Evolutionary conservation across 2,113 vertebrate genomes (phyloP).

Genomic region (Hystrix brachyura): DNA sequence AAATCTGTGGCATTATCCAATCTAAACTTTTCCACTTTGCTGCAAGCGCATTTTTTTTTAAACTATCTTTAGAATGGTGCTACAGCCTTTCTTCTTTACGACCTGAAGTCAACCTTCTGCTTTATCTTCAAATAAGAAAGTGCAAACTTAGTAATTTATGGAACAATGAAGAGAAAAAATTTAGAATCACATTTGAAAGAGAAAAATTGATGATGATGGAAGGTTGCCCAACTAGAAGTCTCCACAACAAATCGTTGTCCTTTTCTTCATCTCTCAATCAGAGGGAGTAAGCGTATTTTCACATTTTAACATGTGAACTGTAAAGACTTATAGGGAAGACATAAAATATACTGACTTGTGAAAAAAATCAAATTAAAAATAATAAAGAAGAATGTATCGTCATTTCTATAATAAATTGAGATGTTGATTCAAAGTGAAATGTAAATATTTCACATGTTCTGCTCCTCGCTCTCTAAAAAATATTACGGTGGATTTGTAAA

Average conservation of each 20-base stretch:
- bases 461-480: not conserved
- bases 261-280: not conserved
- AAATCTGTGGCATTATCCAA: not conserved
- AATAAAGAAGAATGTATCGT: not conserved
- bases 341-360: not conserved
- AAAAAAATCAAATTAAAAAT: not conserved
- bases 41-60: not conserved
- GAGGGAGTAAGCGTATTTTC: not conserved
- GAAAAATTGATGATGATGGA: not conserved
- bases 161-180: not conserved
- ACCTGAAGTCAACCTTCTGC: not conserved
- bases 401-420: not conserved
- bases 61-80: not conserved
- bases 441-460: not conserved
- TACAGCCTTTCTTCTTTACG: not conserved
- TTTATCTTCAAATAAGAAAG: slow-evolving; percentile 15
- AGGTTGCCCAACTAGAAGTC: not conserved
- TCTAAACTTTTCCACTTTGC: not conserved
- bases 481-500: not conserved
- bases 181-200: slow-evolving; percentile 1
- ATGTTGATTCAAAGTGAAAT: slow-evolving; percentile 35
- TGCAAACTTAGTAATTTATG: not conserved
- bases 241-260: not conserved
- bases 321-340: not conserved
- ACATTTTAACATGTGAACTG: not conserved